Evolutionary conservation across 2,888 invertebrate species (phyloP).

Genomic region (Eupithecia insigniata): DNA sequence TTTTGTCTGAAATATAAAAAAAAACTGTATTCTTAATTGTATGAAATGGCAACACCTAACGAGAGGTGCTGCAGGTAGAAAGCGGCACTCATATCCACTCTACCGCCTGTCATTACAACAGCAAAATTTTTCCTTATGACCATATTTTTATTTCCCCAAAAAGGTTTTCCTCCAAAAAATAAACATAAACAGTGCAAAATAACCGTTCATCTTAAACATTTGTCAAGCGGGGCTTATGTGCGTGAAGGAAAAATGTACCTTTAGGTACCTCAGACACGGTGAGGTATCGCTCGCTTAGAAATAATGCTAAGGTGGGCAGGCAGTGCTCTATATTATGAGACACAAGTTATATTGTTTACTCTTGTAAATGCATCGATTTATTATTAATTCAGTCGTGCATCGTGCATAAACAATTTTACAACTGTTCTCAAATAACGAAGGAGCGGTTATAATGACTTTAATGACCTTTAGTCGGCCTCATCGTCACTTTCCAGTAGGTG

Average conservation of each 20-base stretch:
- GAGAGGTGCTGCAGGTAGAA: neutral
- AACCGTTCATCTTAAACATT: slow-evolving; percentile 82
- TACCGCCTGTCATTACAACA: slow-evolving; percentile 55
- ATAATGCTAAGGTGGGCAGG: neutral
- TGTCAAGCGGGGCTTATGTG: slow-evolving; percentile 80
- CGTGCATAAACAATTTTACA: no score
- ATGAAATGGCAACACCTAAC: neutral
- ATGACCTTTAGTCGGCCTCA: no score
- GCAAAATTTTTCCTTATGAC: slow-evolving; percentile 52
- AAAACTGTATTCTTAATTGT: no score
- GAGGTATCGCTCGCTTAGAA: neutral
- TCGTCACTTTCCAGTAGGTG: no score
- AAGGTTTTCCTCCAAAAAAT: slow-evolving; percentile 68
- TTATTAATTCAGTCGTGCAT: no score
- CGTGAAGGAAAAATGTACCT: slow-evolving; percentile 49
- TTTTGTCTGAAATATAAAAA: neutral
- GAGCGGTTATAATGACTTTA: no score
- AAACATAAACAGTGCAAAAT: slow-evolving; percentile 73
- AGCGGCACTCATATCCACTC: slow-evolving; percentile 13
- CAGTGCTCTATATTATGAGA: neutral
- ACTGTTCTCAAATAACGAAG: no score
- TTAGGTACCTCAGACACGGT: neutral
- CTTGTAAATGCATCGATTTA: neutral
- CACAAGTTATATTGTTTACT: neutral
- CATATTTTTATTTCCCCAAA: slow-evolving; percentile 58